Evolutionary conservation across 2,113 vertebrate species (phyloP).

Genomic region (Lipophrys pholis): DNA sequence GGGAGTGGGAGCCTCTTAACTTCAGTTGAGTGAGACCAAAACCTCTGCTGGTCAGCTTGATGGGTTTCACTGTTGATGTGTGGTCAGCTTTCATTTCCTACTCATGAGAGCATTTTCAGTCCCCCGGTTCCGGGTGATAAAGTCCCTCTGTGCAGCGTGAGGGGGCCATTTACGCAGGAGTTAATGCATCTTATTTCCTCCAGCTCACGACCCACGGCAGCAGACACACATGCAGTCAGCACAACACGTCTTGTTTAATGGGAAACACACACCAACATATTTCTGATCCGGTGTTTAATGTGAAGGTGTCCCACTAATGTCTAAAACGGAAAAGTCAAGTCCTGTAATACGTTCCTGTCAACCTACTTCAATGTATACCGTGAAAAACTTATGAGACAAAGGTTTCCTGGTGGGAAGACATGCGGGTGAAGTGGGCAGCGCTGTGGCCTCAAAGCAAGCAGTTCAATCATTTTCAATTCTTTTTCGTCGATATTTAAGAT

Average conservation of each 20-base stretch:
- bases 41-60: slow-evolving; percentile 17
- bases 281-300: too few species aligned
- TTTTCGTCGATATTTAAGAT: too few species aligned
- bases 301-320: too few species aligned
- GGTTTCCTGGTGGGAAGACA: too few species aligned
- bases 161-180: not conserved
- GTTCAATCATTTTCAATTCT: too few species aligned
- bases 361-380: too few species aligned
- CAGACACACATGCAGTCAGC: not conserved
- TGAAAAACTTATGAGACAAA: too few species aligned
- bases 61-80: slow-evolving; percentile 37
- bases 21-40: slow-evolving; percentile 34
- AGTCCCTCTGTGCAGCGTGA: not conserved
- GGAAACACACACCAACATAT: too few species aligned
- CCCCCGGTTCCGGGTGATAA: not conserved
- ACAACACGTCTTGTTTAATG: not conserved
- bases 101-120: slow-evolving; percentile 13
- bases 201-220: not conserved
- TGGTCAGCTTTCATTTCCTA: slow-evolving; percentile 23
- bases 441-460: too few species aligned
- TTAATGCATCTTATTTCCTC: not conserved
- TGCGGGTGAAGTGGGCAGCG: too few species aligned
- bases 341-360: too few species aligned
- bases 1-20: slow-evolving; percentile 21
- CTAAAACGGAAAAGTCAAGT: too few species aligned